Percentiles rank a stretch among this genome's conserved stretches.
These are phyloP conservation scores for Siderastrea radians DNA, from an alignment of 92 coral and sea anemone species.

Conservation along the genomic window DNA sequence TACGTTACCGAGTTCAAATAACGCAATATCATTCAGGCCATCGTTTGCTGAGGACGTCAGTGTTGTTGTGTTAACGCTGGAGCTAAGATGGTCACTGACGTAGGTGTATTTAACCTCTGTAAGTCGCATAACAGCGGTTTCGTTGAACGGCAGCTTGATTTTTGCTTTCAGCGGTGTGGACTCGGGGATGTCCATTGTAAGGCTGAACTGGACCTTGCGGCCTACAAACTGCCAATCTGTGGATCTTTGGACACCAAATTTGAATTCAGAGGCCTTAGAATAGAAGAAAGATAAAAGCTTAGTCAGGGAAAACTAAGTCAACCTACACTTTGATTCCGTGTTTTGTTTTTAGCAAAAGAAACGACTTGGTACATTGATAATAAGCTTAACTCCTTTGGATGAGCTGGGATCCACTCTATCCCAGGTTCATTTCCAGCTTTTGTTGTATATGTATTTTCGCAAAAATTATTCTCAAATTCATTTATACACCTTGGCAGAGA, in stretches of 20 bases:
- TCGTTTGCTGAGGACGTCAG: constrained; percentile 67
- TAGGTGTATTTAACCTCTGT: constrained; percentile 23
- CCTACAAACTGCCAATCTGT: constrained; percentile 69
- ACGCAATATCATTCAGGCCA: constrained; percentile 53
- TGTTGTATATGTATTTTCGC: no score
- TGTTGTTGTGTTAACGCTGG: constrained; percentile 49
- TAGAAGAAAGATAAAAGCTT: background rate
- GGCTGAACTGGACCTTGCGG: constrained; percentile 54
- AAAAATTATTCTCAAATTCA: no score
- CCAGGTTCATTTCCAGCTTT: no score
- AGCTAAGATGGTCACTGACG: constrained; percentile 20
- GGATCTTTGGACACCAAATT: constrained; percentile 47
- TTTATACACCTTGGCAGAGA: no score
- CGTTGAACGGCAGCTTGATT: constrained; percentile 62
- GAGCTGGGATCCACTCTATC: no score
- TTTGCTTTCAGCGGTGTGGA: constrained; percentile 59
- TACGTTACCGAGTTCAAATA: constrained; percentile 70
- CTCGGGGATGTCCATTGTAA: constrained; percentile 56
- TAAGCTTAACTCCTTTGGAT: no score
- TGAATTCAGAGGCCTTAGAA: constrained; percentile 55
- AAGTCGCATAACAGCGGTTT: constrained; percentile 67
- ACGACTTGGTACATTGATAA: background rate
- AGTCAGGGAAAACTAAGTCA: no score
- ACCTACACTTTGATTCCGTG: background rate
- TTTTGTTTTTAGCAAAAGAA: background rate